phyloP scores from a whole-genome alignment of 2,888 invertebrate species.

The Drosophila crucigera region DNA sequence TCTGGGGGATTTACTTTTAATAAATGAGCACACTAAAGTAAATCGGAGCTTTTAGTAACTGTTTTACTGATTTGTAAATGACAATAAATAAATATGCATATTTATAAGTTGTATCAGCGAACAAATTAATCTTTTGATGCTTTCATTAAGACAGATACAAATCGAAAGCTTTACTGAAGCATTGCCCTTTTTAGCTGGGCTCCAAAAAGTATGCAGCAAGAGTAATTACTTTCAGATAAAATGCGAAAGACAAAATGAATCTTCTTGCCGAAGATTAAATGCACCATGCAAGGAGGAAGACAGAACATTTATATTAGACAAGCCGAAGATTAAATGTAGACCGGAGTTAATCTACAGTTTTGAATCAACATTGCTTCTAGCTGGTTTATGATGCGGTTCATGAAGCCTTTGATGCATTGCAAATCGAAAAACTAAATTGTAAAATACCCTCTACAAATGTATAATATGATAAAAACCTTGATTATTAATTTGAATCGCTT shows the following conservation, averaged over 20 bases:
- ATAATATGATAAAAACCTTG: accelerated
- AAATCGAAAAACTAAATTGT: neutral
- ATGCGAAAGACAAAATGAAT: neutral
- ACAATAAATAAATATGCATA: neutral
- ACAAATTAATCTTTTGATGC: neutral
- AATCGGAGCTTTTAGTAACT: neutral
- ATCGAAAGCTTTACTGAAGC: neutral
- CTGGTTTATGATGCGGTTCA: neutral
- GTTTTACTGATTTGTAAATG: neutral
- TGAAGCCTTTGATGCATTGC: neutral
- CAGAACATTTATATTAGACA: neutral
- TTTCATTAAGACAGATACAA: neutral
- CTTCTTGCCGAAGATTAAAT: too few species aligned
- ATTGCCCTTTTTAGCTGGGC: slow-evolving; percentile 4
- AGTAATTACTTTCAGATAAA: neutral
- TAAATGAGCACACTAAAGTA: neutral
- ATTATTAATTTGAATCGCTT: neutral
- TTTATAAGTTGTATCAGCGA: neutral
- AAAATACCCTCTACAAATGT: neutral
- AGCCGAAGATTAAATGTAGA: neutral
- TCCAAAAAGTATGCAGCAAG: slow-evolving; percentile 49
- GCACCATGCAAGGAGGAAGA: neutral
- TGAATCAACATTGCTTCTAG: neutral
- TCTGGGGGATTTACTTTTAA: neutral
- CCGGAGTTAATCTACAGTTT: too few species aligned